Percentiles rank a stretch among this genome's conserved stretches.
Conservation (phyloP, 2,888 invertebrate species). For the Caenorhabditis drosophilae region DNA sequence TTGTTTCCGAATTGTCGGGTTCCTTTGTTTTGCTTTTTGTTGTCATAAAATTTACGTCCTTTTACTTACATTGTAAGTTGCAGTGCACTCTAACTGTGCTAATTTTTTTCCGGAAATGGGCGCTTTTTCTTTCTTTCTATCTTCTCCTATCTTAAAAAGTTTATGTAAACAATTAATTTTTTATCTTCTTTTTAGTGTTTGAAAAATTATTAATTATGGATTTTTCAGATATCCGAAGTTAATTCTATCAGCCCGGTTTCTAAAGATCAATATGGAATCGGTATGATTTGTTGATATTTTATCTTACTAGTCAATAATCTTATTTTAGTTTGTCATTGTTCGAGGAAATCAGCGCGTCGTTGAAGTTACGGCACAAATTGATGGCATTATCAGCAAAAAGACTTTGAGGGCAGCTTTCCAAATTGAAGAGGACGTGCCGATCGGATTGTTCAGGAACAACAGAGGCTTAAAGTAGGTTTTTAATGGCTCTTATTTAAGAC, state of each 20-base stretch:
- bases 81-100: conserved; percentile 4
- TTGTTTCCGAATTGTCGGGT: conserved; percentile 7
- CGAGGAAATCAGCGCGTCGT: conserved; percentile 12
- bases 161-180: conserved; percentile 14
- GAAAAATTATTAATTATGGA: not conserved
- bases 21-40: conserved; percentile 8
- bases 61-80: conserved; percentile 4
- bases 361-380: conserved; percentile 17
- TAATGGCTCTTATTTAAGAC: conserved; percentile 19
- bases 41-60: conserved; percentile 10
- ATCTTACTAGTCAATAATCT: conserved; percentile 30
- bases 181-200: conserved; percentile 1
- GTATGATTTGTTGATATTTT: conserved; percentile 26
- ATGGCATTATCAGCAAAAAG: conserved; percentile 16
- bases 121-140: no score
- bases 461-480: conserved; percentile 20
- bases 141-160: conserved; percentile 9
- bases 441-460: conserved; percentile 23
- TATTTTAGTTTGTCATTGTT: conserved; percentile 22
- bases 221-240: conserved; percentile 12
- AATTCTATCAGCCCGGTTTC: not conserved
- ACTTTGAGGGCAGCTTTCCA: conserved; percentile 19
- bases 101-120: conserved; percentile 2
- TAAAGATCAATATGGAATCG: conserved; percentile 7
- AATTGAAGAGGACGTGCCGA: conserved; percentile 25